These are phyloP conservation scores for Neosilurus mollespiculum DNA, from an alignment of 2,797 vertebrate genomes.

Conservation along the genomic window DNA sequence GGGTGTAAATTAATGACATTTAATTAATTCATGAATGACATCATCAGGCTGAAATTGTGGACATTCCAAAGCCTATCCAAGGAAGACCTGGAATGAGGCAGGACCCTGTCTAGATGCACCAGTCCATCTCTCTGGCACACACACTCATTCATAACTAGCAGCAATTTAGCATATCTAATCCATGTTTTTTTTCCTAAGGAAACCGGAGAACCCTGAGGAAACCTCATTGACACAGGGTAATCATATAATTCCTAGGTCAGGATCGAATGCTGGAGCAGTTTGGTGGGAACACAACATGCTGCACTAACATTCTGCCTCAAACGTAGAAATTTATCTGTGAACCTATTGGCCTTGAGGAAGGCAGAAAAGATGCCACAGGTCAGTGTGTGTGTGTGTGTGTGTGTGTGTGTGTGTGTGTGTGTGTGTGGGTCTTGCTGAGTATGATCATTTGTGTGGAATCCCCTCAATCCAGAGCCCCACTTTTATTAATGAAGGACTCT, in stretches of 20 bases:
- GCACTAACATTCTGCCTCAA: neutral
- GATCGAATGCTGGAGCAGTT: neutral
- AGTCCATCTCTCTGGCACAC: neutral
- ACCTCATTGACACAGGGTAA: neutral
- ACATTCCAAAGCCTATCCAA: neutral
- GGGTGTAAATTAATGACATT: neutral
- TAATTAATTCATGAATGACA: neutral
- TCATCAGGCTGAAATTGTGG: neutral
- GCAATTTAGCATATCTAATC: neutral
- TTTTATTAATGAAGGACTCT: conserved; percentile 42
- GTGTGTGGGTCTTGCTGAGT: neutral
- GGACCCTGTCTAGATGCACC: neutral
- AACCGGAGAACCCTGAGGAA: neutral
- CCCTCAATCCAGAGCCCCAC: neutral
- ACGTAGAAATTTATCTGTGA: neutral
- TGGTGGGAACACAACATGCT: neutral
- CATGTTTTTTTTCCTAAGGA: neutral
- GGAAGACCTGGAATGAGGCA: neutral
- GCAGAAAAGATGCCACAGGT: neutral
- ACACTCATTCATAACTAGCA: neutral
- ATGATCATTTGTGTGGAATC: neutral
- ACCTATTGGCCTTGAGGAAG: neutral
- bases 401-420: conserved; percentile 5
- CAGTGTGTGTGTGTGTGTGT: neutral
- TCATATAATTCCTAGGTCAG: neutral